Evolutionary conservation across 2,888 invertebrate species (phyloP), one percentile per base, ranked within the genome.

Genomic region (Tipula confusa): DNA sequence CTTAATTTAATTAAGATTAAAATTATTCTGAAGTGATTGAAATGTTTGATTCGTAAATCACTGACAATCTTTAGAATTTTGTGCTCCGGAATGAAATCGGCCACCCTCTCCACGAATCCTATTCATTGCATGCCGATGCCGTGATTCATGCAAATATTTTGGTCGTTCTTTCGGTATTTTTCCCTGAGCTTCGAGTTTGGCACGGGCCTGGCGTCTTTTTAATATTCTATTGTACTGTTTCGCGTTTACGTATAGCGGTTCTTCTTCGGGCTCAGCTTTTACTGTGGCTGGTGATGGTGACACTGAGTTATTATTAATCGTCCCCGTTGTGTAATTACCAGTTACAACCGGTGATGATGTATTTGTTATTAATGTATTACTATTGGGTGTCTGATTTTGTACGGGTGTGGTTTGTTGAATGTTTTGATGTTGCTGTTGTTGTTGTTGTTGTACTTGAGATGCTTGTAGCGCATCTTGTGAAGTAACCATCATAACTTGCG

Each of bases 91-190:
- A 88, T 97, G 96, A 89, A 99, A 99, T 85, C 98, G 92, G 3
- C 99, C 99, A 15, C 98, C 98, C 91, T 98, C 98, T 0, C 98
- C 98, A 83, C 99, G 93, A 87, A 97, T 95, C 87, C 99, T 92
- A 89, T 98, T 98, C 97, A 99, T 97, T 0, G 99, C 99, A 89
- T 99, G 98, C 85, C 96, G 92, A 89, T 99, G 99, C 80, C 98
- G 91, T 0, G 98, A 98, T 89, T 98, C 98, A 87, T 99, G 98
- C n/a, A 99, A 92, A 88, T 99, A 99, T 95, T 98, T 98, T 86
- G 97, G 96, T 88, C 99, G 92, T 88, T 98, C 97, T 90, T 99
- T 98, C 2, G 98, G 98, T 89, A 99, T 98, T 90, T 98, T 95
- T 1, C 97, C 96, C 24, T 83, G 83, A 29, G 83, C 83, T 90